Conservation (phyloP, 2,888 invertebrate genomes). For the Drosophila melanocephala region DNA sequence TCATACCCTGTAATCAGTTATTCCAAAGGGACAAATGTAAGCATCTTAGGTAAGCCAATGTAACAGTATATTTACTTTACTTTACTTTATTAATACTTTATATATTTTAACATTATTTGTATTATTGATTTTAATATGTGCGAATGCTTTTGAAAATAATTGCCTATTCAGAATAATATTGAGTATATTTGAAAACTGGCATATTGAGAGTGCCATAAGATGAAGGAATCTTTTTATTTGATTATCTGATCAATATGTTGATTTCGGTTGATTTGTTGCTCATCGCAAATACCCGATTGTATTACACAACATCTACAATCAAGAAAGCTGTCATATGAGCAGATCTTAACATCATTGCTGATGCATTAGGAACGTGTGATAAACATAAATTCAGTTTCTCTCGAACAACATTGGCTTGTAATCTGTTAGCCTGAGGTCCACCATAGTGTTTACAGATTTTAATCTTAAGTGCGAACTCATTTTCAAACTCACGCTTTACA, state of each 20-base stretch:
- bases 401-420: not conserved
- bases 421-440: slow-evolving; percentile 2
- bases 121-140: not conserved
- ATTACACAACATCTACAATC: not conserved
- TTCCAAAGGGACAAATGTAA: not conserved
- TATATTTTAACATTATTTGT: not conserved
- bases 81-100: not conserved
- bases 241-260: not conserved
- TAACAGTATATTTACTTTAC: not conserved
- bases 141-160: not conserved
- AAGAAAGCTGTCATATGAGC: not conserved
- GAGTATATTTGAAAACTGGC: not conserved
- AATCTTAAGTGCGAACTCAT: slow-evolving; percentile 72
- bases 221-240: not conserved
- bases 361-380: slow-evolving; percentile 7
- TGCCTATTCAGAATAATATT: not conserved
- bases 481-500: slow-evolving; percentile 67
- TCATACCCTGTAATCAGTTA: not conserved
- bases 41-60: not conserved
- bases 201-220: not conserved
- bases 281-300: not conserved
- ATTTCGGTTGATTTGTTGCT: not conserved
- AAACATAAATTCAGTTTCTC: slow-evolving; percentile 24
- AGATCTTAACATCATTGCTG: not conserved
- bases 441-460: slow-evolving; percentile 57